These are phyloP conservation scores for Sphaerodactylus townsendi DNA, from an alignment of 2,113 vertebrate genomes.

Conservation along the genomic window DNA sequence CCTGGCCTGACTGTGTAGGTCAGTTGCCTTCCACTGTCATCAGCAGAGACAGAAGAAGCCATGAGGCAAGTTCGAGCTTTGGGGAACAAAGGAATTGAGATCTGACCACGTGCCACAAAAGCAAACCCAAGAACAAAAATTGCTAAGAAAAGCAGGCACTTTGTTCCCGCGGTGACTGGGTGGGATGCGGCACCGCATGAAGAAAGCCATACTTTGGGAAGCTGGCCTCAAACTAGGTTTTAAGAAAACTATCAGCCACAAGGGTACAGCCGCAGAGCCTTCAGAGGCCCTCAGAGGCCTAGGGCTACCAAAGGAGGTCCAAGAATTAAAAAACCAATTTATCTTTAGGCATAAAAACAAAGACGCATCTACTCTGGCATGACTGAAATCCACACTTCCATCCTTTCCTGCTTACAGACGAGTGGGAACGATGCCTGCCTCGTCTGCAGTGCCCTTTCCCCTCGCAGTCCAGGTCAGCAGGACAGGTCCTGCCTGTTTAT, in stretches of 20 bases:
- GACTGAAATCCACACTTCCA: background rate
- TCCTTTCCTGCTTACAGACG: background rate
- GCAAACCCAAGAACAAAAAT: background rate
- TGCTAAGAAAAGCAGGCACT: background rate
- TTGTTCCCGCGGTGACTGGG: too few relatives aligned
- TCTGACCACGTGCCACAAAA: background rate
- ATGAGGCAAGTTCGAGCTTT: background rate
- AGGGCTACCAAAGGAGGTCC: background rate
- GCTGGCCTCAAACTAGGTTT: background rate
- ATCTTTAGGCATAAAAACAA: background rate
- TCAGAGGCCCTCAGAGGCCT: background rate
- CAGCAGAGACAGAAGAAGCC: background rate
- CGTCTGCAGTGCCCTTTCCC: too few relatives aligned
- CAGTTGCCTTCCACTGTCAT: too few relatives aligned
- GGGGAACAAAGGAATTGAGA: background rate
- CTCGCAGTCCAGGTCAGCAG: too few relatives aligned
- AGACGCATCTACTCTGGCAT: background rate
- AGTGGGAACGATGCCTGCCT: too few relatives aligned
- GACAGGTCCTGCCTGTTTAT: too few relatives aligned
- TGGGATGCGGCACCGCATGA: background rate
- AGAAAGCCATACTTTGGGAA: background rate
- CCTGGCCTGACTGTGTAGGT: too few relatives aligned
- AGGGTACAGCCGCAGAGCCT: background rate
- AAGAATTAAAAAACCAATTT: background rate
- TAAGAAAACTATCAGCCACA: background rate